Base-by-base conservation (phyloP, 1,140 invertebrate genomes). In the Antheraea pernyi region DNA sequence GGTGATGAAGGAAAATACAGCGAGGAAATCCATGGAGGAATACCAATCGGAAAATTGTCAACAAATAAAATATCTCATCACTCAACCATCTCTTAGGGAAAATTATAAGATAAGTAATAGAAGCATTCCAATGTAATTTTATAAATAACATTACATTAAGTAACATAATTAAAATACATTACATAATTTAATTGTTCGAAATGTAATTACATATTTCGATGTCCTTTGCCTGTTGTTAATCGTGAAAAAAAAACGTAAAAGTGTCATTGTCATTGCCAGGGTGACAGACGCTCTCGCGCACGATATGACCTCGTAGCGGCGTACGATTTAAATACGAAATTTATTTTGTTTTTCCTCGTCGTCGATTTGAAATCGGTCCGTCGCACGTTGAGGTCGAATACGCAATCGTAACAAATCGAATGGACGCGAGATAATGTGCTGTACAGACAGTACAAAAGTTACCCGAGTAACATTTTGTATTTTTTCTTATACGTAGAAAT, bases 301-400 rank as follows among this genome's bases (percentile, higher is more conserved):
- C 67, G 71, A 65, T 3, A 67, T 58, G 73, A 67, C 73, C 73
- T 75, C 60, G 67, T 69, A 39, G 65, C 70, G 42, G 64, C 68
- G 64, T 22, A 65, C 72, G 72, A 70, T 74, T 70, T 59, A 68
- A 71, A 68, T 70, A 72, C 76, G 59, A 73, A 75, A 75, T 65
- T 65, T 59, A 48, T 73, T 69, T 72, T 75, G 73, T 75, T 79
- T 79, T 79, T 74, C 78, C 78, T 75, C 65, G 73, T 75, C 65
- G 73, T 74, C 65, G 70, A 78, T 75, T 76, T 72, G 70, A 77
- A 78, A 78, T 70, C 76, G 71, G 63, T 67, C 69, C 68, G 59
- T 42, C 11, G 46, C 46, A 53, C 46, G 46, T 68, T 69, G 72
- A 76, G 75, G 77, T 76, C 77, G 69, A 74, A 70, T 75, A 67